Conservation (phyloP, 2,797 vertebrate genomes). For the Dendrocincla fuliginosa region DNA sequence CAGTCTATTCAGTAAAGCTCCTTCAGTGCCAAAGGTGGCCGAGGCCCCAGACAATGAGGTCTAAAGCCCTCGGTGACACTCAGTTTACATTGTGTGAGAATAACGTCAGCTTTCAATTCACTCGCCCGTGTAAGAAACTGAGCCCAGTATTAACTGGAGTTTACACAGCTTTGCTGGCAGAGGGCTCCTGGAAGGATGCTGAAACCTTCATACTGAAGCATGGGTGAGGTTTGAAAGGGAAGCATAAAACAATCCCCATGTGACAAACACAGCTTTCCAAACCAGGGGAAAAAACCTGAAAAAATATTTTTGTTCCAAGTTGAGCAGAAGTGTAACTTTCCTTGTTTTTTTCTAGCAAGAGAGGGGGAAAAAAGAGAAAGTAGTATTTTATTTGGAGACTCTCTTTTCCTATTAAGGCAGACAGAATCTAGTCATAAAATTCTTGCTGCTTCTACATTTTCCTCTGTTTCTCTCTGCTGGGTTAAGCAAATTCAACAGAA, state of each 20-base stretch:
- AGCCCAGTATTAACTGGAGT: background rate
- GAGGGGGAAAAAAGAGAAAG: fast-evolving
- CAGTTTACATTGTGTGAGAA: slow-evolving; percentile 27
- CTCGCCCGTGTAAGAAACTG: background rate
- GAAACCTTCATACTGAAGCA: background rate
- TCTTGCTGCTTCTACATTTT: background rate
- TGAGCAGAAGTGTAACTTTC: background rate
- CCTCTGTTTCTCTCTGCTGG: background rate
- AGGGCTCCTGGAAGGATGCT: slow-evolving; percentile 22
- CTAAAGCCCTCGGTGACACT: slow-evolving; percentile 20
- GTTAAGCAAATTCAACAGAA: background rate
- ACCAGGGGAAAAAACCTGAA: background rate
- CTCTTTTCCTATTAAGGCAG: background rate
- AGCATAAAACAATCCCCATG: background rate
- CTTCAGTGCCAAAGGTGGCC: background rate
- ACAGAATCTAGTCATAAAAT: background rate
- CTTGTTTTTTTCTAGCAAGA: background rate
- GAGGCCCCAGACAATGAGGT: background rate
- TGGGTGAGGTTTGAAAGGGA: slow-evolving; percentile 4
- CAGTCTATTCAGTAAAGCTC: background rate
- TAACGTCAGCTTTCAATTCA: background rate
- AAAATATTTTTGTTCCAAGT: slow-evolving; percentile 37
- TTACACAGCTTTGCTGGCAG: slow-evolving; percentile 52
- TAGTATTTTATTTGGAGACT: background rate
- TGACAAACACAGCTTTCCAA: background rate